Base-by-base conservation (phyloP, 2,888 invertebrate genomes). In the Sphaeridia pumilis region DNA sequence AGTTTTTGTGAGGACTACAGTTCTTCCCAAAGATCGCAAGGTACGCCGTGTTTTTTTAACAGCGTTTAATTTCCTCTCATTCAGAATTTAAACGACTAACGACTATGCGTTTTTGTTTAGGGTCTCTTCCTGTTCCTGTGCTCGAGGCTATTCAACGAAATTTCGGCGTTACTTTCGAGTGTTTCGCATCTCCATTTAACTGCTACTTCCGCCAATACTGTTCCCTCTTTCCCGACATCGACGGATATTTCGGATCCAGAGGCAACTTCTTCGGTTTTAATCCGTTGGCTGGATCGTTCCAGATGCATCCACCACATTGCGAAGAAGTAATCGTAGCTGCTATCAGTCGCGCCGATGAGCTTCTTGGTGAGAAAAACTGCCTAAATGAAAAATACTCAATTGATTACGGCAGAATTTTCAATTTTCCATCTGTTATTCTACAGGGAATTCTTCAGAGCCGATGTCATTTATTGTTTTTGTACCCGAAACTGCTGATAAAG, bases 201-300 rank as follows among this genome's bases (percentile, higher is more conserved):
- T 92, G 89, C 69, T 95, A 90, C 74, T 95, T 93, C 72, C 76
- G 86, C 56, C 94, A 97, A 73, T 94, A 87, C 71, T 93, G 93
- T 70, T 94, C 94, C 12, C 88, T 93, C 1, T 95, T 94, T 70
- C 83, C 87, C 1, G 95, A 95, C 69, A 93, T 89, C 1, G 95
- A 95, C 73, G 85, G 90, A 0, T 94, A 89, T 71, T 63, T 61
- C 54, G 63, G 63, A 3, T 58, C 58, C 3, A 46, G 60, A 45
- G 60, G 63, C 47, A 92, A 2, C 17, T 85, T 95, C n/a, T 74
- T 94, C 66, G 88, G 93, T 68, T 82, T 94, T 67, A 85, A 87
- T 70, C 92, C 94, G 1, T 81, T 92, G 21, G 84, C 86, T 53
- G 95, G 95, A 1, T 95, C 94, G 7, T 87, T 95, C 74, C 87